Evolutionary conservation across 2,888 invertebrate genomes (phyloP).

Genomic region (Pyrrhia umbra): DNA sequence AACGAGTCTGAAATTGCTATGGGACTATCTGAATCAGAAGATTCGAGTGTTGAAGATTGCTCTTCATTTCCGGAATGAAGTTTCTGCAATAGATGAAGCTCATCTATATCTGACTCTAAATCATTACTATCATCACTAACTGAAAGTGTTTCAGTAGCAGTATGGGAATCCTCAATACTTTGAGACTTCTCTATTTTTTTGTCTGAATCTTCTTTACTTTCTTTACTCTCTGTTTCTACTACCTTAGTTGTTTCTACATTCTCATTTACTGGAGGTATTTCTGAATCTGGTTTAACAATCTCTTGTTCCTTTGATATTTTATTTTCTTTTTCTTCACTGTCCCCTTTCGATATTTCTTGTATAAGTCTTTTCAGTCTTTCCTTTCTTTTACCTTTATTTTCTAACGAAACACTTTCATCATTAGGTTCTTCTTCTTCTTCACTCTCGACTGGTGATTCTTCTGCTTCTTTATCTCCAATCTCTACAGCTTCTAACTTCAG

Average conservation of each 20-base stretch:
- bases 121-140: constrained; percentile 71
- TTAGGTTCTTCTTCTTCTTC: constrained; percentile 80
- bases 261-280: constrained; percentile 37
- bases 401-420: constrained; percentile 70
- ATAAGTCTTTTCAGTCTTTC: constrained; percentile 78
- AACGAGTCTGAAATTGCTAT: constrained; percentile 81
- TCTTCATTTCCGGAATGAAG: constrained; percentile 77
- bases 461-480: constrained; percentile 86
- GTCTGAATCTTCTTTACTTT: constrained; percentile 23
- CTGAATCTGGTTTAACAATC: constrained; percentile 27
- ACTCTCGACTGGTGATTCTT: constrained; percentile 84
- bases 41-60: constrained; percentile 71
- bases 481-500: constrained; percentile 82
- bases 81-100: constrained; percentile 82
- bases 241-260: constrained; percentile 28
- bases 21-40: constrained; percentile 77
- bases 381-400: constrained; percentile 80
- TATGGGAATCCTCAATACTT: constrained; percentile 19
- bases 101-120: constrained; percentile 81
- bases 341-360: constrained; percentile 76
- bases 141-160: constrained; percentile 63
- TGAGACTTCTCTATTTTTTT: constrained; percentile 17
- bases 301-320: constrained; percentile 44
- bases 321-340: constrained; percentile 56
- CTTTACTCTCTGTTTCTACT: constrained; percentile 25